Conservation (phyloP, 2,113 vertebrate genomes). For the Tautogolabrus adspersus region DNA sequence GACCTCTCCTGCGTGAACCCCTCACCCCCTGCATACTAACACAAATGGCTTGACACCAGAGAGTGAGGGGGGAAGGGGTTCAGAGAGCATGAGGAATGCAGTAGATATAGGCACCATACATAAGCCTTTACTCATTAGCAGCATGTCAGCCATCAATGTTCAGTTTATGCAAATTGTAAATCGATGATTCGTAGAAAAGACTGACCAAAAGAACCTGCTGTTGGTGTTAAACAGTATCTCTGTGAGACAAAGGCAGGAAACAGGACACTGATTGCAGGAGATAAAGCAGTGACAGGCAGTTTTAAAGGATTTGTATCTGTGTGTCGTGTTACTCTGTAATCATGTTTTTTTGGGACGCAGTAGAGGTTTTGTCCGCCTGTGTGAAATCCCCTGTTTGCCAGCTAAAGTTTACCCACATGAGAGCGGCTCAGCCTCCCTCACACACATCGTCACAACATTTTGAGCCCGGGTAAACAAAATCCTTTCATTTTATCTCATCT, state of each 20-base stretch:
- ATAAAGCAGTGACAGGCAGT: background rate
- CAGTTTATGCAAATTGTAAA: background rate
- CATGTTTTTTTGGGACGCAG: slow-evolving; percentile 16
- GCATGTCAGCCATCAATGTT: background rate
- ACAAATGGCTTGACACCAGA: background rate
- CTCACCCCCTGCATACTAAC: slow-evolving; percentile 14
- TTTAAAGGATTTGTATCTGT: slow-evolving; percentile 35
- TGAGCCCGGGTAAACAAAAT: slow-evolving; percentile 47
- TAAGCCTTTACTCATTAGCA: background rate
- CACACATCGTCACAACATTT: slow-evolving; percentile 32
- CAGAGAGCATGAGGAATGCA: slow-evolving; percentile 19
- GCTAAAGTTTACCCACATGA: slow-evolving; percentile 30
- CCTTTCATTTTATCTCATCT: slow-evolving; percentile 20
- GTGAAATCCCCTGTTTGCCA: slow-evolving; percentile 37
- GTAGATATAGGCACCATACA: background rate
- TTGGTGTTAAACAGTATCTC: background rate
- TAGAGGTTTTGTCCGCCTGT: slow-evolving; percentile 7
- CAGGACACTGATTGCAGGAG: slow-evolving; percentile 10
- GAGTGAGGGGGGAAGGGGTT: background rate
- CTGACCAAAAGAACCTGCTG: background rate
- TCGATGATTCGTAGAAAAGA: slow-evolving; percentile 20
- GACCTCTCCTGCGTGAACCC: slow-evolving; percentile 10
- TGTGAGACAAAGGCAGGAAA: background rate
- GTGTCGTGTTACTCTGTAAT: slow-evolving; percentile 6
- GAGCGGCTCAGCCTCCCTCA: slow-evolving; percentile 23